Evolutionary conservation across 92 coral and sea anemone genomes (phyloP), one percentile per base, ranked within the genome.

Genomic region (Umimayanthus kanabou): DNA sequence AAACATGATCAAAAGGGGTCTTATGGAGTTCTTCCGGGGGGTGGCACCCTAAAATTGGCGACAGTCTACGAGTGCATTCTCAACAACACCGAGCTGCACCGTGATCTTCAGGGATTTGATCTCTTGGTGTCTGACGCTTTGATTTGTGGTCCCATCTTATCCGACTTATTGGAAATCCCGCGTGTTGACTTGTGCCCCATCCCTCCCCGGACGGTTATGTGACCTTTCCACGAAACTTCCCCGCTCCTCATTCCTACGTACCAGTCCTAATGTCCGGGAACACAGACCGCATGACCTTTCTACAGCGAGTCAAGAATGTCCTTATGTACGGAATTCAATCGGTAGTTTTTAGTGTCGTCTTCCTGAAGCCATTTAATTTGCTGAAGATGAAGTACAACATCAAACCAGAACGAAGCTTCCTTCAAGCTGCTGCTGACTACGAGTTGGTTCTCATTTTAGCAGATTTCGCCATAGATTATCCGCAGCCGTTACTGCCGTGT

Each of bases 401-500:
- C 57, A 92, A 76, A 55, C 94, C 92, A 3, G 92, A 89, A 50
- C 81, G 83, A 66, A 86, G 89, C 53, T 86, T 89, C 22, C 15
- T 39, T 29, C 89, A 84, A 9, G 89, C 90, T 5, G 26, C 91
- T 1, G 81, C 75, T 39, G 91, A 91, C 9, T 87, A 85, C 37
- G 95, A 93, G 72, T 55, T 93, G 79, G 53, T 88, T 29, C 65
- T 93, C 5, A 74, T 84, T 39, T 67, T 77, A 37, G 89, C 96
- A 40, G 94, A 93, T 79, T 90, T 88, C 75, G 96, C 94, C 18
- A 42, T 93, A 69, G 93, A 93, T 30, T 89, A 93, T 81, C 89
- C 96, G 39, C 91, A 91, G 30, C 96, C 96, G 47, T 45, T 93
- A 3, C 50, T 90, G 28, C 96, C 96, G 81, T 92, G 96, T 93